Percentiles rank a stretch among this genome's conserved stretches.
phyloP scores from a whole-genome alignment of 2,797 vertebrate species.

The Liasis olivaceus region DNA sequence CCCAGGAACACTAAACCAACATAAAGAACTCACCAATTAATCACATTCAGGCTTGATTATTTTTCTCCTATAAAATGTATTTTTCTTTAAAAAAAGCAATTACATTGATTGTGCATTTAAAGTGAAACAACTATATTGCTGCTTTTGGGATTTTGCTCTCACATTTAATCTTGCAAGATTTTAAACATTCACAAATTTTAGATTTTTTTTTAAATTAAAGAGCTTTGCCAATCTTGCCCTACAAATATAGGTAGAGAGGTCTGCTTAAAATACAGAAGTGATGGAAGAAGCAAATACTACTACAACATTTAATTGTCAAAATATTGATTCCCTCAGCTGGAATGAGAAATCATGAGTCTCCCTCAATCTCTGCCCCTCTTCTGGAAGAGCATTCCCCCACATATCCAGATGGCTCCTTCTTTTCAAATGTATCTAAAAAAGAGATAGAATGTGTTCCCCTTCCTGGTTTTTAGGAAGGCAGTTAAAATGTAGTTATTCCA shows the following conservation, averaged over 20 bases:
- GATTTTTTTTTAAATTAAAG: not conserved
- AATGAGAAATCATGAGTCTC: not conserved
- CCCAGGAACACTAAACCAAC: slow-evolving; percentile 10
- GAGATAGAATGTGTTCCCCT: not conserved
- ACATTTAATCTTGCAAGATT: slow-evolving; percentile 31
- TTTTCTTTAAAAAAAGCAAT: not conserved
- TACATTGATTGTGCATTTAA: not conserved
- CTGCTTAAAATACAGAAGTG: not conserved
- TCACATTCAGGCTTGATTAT: slow-evolving; percentile 5
- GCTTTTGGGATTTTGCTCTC: slow-evolving; percentile 9
- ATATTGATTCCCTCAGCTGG: not conserved
- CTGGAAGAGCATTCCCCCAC: not conserved
- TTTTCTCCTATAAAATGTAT: not conserved
- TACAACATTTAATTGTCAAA: not conserved
- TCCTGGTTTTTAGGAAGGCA: not conserved
- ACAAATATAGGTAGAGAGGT: not conserved
- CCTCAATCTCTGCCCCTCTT: not conserved
- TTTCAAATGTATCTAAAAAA: not conserved
- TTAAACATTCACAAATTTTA: slow-evolving; percentile 4
- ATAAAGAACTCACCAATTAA: not conserved
- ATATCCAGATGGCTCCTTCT: not conserved
- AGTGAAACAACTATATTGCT: not conserved
- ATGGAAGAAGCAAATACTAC: not conserved
- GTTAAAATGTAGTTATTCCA: not conserved
- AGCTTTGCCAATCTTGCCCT: not conserved